phyloP scores from a whole-genome alignment of 2,113 vertebrate genomes.

The Synchiropus splendidus region DNA sequence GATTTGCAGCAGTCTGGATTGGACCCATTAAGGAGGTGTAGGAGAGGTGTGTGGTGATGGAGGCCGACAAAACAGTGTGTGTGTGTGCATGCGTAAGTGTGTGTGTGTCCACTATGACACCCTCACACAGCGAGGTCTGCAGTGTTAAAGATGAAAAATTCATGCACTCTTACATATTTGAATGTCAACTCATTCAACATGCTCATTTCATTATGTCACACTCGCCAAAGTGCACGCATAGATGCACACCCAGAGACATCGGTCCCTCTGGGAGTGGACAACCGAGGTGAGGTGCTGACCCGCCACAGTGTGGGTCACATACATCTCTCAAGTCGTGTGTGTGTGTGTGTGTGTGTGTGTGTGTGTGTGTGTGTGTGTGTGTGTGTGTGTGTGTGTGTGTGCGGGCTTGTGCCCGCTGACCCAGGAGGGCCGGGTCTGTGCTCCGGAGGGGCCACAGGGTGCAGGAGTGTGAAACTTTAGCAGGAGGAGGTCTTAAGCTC shows the following conservation, averaged over 20 bases:
- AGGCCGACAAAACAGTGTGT: constrained; percentile 32
- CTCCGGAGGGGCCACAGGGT: constrained; percentile 30
- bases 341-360: constrained; percentile 14
- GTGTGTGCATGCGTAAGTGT: constrained; percentile 21
- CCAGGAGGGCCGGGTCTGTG: constrained; percentile 13
- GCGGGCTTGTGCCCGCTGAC: constrained; percentile 18
- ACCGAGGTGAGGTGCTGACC: constrained; percentile 48
- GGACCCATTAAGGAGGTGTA: constrained; percentile 58
- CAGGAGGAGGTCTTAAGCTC: constrained; percentile 33
- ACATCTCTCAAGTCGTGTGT: constrained; percentile 16
- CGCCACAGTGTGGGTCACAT: constrained; percentile 37
- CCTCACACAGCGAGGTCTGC: constrained; percentile 13
- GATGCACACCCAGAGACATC: constrained; percentile 15
- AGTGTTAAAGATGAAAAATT: constrained; percentile 26
- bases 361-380: constrained; percentile 21
- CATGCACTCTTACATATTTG: constrained; percentile 8
- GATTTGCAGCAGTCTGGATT: constrained; percentile 61
- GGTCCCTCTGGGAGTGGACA: constrained; percentile 37
- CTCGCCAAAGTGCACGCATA: constrained; percentile 18
- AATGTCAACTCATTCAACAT: constrained; percentile 34
- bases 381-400: constrained; percentile 7
- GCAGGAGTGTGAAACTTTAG: constrained; percentile 51
- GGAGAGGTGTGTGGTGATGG: constrained; percentile 53
- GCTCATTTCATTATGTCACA: constrained; percentile 56
- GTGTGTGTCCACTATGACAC: constrained; percentile 15